Percentiles rank a stretch among this genome's conserved stretches.
Conservation (phyloP, 2,113 vertebrate genomes). For the Panthera leo region DNA sequence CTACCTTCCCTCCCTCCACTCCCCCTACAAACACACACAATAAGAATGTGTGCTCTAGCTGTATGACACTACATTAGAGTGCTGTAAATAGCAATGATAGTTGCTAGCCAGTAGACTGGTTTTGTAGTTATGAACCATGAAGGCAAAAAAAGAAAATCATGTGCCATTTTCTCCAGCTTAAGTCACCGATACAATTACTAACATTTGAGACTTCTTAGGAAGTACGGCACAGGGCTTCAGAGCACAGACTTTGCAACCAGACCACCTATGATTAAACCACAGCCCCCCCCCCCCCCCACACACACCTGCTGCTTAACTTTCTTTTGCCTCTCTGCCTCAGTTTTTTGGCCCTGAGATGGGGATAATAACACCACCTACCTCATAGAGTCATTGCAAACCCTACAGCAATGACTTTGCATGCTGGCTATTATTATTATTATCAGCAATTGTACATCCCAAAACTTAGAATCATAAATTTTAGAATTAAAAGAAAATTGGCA, state of each 20-base stretch:
- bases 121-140: not conserved
- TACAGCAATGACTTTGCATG: not conserved
- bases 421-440: not conserved
- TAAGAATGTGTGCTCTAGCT: no score
- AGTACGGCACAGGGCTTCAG: not conserved
- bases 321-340: not conserved
- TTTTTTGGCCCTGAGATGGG: not conserved
- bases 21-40: no score
- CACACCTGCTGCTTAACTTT: not conserved
- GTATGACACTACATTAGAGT: accelerated
- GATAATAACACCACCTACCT: not conserved
- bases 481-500: not conserved
- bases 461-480: not conserved
- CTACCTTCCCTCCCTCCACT: no score
- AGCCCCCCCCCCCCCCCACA: no score
- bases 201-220: not conserved
- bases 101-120: not conserved
- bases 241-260: not conserved
- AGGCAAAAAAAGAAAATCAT: not conserved
- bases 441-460: not conserved
- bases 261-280: not conserved
- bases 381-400: not conserved
- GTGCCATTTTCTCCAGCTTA: not conserved
- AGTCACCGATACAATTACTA: not conserved
- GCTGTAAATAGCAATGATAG: not conserved